phyloP scores from a whole-genome alignment of 2,888 invertebrate genomes.

The Axea sp. region DNA sequence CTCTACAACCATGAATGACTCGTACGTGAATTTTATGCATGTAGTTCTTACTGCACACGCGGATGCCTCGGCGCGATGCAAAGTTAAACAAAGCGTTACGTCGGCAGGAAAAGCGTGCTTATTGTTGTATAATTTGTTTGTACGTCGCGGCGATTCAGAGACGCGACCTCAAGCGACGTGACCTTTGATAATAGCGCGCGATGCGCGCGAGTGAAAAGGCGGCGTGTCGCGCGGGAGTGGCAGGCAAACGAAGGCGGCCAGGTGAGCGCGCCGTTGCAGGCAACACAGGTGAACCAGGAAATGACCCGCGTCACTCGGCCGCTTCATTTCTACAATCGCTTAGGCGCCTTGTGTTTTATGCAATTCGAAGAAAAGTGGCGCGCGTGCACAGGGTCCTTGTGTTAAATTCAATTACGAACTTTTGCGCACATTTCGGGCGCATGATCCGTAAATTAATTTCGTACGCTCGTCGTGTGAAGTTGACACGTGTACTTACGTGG shows the following conservation, averaged over 20 bases:
- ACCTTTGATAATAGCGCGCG: slow-evolving; percentile 61
- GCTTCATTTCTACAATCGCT: slow-evolving; percentile 19
- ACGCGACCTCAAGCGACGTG: slow-evolving; percentile 54
- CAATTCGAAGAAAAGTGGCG: too few species aligned
- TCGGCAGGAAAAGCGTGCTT: slow-evolving; percentile 18
- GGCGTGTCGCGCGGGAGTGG: slow-evolving; percentile 60
- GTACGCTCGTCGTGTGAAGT: too few species aligned
- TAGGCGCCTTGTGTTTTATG: not conserved
- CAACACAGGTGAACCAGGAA: slow-evolving; percentile 62
- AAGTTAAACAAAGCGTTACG: slow-evolving; percentile 18
- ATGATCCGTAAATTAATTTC: too few species aligned
- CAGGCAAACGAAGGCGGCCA: slow-evolving; percentile 53
- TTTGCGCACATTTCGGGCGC: too few species aligned
- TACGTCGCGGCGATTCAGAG: slow-evolving; percentile 34
- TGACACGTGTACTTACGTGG: too few species aligned
- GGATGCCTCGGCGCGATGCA: not conserved
- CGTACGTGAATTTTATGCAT: too few species aligned
- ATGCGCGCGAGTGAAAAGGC: slow-evolving; percentile 58
- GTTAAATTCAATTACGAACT: too few species aligned
- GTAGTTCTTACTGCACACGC: not conserved
- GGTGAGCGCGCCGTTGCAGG: slow-evolving; percentile 36
- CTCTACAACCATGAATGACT: too few species aligned
- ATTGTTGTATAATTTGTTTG: slow-evolving; percentile 56
- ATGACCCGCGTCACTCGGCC: slow-evolving; percentile 31
- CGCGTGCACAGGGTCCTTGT: too few species aligned